Base-by-base conservation (phyloP, 2,888 invertebrate genomes). In the Cenopis cana region DNA sequence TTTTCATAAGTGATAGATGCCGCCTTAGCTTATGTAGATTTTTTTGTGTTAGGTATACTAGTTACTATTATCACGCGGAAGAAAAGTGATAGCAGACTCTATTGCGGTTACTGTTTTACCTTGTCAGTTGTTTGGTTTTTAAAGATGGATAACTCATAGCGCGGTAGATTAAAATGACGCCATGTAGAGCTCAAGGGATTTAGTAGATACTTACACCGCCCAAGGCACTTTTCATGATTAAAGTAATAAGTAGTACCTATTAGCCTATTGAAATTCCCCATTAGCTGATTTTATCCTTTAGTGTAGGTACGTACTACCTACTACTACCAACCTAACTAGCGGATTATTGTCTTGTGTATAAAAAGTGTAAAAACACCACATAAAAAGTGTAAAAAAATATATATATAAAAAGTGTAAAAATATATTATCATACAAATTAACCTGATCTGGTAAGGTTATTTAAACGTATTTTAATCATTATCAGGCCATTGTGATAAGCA, bases 401-500 rank as follows among this genome's bases (percentile, higher is more conserved):
- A n/a, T n/a, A n/a, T n/a, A n/a, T n/a, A n/a, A n/a, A n/a, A n/a
- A n/a, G n/a, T n/a, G n/a, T n/a, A n/a, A n/a, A n/a, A 2, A 29
- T 29, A 29, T 29, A 29, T 38, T 12, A 4, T 46, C n/a, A 46
- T 5, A n/a, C n/a, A 46, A 14, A n/a, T 46, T 41, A 46, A 46
- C n/a, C n/a, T 46, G 41, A 46, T n/a, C 8, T n/a, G 14, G 41
- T n/a, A n/a, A 46, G 41, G 41, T n/a, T n/a, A 85, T 80, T 82
- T 82, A 87, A 89, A 85, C 85, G 85, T 88, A 88, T 89, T 91
- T 89, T 87, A 88, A 88, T 89, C 83, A 89, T 89, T 89, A 90
- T 90, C 90, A 88, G 85, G 81, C n/a, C n/a, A n/a, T 78, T 76
- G 74, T 78, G 92, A 91, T 91, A 92, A 91, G 85, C 81, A 73